Percentiles rank a stretch among this genome's conserved stretches.
Conservation (phyloP, 2,797 vertebrate species). For the Ataeniobius toweri region DNA sequence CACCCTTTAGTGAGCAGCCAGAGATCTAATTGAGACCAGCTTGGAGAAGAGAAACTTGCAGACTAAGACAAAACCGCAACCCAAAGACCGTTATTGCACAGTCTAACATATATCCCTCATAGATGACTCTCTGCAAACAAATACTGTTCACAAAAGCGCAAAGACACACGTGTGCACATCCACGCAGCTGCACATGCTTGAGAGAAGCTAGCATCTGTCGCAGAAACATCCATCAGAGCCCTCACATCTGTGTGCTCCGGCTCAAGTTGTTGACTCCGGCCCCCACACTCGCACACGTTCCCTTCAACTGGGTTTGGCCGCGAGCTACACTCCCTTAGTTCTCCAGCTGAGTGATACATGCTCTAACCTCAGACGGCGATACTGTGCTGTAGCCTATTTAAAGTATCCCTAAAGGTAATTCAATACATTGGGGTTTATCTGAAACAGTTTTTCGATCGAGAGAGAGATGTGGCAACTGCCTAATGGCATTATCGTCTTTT, state of each 20-base stretch:
- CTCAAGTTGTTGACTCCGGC: constrained; percentile 53
- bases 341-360: constrained; percentile 72
- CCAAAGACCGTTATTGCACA: not conserved
- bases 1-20: constrained; percentile 22
- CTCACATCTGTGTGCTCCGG: constrained; percentile 78
- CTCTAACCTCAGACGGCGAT: constrained; percentile 61
- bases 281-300: constrained; percentile 62
- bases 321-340: constrained; percentile 52
- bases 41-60: constrained; percentile 10
- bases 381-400: constrained; percentile 61
- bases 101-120: constrained; percentile 11
- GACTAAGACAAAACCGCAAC: constrained; percentile 12
- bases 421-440: constrained; percentile 55
- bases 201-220: constrained; percentile 74
- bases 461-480: constrained; percentile 55
- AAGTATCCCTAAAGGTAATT: constrained; percentile 58
- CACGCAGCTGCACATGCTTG: constrained; percentile 70
- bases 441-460: constrained; percentile 52
- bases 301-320: constrained; percentile 60
- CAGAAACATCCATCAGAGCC: constrained; percentile 77
- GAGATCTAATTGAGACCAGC: constrained; percentile 20
- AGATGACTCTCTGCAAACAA: constrained; percentile 16
- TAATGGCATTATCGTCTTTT: constrained; percentile 57
- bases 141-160: constrained; percentile 28
- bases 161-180: constrained; percentile 49